phyloP scores from a whole-genome alignment of 1,140 invertebrate species.

The Halesus radiatus region DNA sequence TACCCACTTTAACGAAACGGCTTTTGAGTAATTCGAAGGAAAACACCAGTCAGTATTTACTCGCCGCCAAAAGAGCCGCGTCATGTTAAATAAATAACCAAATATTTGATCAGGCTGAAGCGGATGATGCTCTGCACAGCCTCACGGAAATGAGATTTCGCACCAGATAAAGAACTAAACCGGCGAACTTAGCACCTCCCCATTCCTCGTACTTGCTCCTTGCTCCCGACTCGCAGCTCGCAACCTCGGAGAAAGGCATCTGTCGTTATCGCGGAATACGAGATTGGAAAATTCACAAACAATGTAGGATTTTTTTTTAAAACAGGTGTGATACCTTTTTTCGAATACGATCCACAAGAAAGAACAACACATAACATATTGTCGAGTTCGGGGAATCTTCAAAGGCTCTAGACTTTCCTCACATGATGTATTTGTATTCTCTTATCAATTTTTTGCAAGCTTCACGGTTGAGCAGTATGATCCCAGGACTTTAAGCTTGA shows the following conservation, averaged over 20 bases:
- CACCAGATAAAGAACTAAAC: slow-evolving; percentile 8
- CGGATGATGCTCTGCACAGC: not conserved
- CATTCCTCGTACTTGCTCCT: too few species aligned
- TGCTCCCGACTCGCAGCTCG: too few species aligned
- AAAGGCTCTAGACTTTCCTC: too few species aligned
- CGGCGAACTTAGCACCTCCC: not conserved
- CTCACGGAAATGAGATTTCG: slow-evolving; percentile 26
- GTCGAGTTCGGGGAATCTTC: too few species aligned
- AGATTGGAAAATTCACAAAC: slow-evolving; percentile 3
- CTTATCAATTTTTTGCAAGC: too few species aligned
- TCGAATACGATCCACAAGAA: not conserved
- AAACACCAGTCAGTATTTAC: not conserved
- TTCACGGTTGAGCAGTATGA: too few species aligned
- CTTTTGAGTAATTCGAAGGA: not conserved
- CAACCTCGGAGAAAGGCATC: not conserved
- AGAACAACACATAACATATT: too few species aligned
- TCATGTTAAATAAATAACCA: slow-evolving; percentile 6
- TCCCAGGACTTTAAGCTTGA: too few species aligned
- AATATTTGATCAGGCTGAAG: slow-evolving; percentile 29
- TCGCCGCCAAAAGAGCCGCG: slow-evolving; percentile 2
- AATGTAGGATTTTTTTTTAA: not conserved
- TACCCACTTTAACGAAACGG: not conserved
- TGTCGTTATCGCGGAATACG: not conserved
- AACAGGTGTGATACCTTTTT: slow-evolving; percentile 10
- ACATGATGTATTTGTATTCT: too few species aligned